Evolutionary conservation across 2,797 vertebrate species (phyloP).

Genomic region (Spatula versicolor): DNA sequence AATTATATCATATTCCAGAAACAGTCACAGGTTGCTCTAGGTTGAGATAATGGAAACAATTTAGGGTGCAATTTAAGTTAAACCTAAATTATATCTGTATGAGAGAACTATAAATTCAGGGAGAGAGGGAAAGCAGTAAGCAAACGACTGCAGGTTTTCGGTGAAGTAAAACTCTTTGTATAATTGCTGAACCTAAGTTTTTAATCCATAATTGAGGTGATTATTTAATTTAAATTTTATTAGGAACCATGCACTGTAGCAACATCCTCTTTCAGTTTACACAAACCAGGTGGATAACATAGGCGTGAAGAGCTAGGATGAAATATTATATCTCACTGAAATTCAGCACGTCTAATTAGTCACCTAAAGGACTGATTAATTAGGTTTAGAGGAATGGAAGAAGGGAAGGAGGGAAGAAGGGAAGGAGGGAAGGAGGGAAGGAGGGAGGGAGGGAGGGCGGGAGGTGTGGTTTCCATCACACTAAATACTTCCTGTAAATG

Average conservation of each 20-base stretch:
- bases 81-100: slow-evolving; percentile 35
- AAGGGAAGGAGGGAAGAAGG: background rate
- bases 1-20: slow-evolving; percentile 42
- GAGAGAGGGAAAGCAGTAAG: background rate
- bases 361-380: slow-evolving; percentile 64
- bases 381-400: background rate
- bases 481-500: slow-evolving; percentile 49
- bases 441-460: background rate
- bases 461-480: background rate
- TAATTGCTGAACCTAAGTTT: slow-evolving; percentile 50
- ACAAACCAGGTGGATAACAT: slow-evolving; percentile 15
- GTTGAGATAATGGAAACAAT: slow-evolving; percentile 42
- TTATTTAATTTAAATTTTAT: slow-evolving; percentile 64
- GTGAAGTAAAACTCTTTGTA: background rate
- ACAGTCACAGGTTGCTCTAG: slow-evolving; percentile 3
- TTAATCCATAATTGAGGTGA: slow-evolving; percentile 57
- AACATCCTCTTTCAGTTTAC: slow-evolving; percentile 43
- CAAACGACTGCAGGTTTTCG: background rate
- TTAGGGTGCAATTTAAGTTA: slow-evolving; percentile 22
- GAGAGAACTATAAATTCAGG: slow-evolving; percentile 18
- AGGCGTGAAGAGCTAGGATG: background rate
- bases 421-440: too few relatives aligned
- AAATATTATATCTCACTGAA: slow-evolving; percentile 36
- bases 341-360: slow-evolving; percentile 56
- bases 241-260: slow-evolving; percentile 19